Evolutionary conservation across 2,888 invertebrate genomes (phyloP).

Genomic region (Oscheius sp.): DNA sequence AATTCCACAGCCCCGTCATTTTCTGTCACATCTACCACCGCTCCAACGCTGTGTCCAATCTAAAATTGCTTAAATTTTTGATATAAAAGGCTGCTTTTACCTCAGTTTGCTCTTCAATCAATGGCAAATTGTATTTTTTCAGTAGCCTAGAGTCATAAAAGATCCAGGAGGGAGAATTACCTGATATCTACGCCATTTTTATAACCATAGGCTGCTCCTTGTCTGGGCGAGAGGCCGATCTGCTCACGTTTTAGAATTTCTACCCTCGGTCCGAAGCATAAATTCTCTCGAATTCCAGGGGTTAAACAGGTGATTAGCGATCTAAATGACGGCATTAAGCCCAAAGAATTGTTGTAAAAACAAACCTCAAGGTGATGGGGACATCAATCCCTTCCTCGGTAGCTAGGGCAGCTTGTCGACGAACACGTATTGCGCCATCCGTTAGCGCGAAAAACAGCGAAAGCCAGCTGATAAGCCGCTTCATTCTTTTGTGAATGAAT

Average conservation of each 20-base stretch:
- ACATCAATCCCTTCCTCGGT: conserved; percentile 53
- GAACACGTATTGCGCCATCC: conserved; percentile 19
- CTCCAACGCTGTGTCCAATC: conserved; percentile 38
- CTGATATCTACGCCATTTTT: conserved; percentile 55
- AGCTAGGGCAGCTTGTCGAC: conserved; percentile 42
- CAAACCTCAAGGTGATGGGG: conserved; percentile 49
- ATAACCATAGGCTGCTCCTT: conserved; percentile 56
- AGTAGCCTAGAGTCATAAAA: conserved; percentile 33
- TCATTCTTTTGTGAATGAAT: neutral
- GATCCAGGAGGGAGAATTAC: neutral
- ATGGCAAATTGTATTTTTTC: conserved; percentile 43
- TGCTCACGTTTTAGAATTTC: conserved; percentile 48
- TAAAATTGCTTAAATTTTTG: neutral
- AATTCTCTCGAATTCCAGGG: conserved; percentile 52
- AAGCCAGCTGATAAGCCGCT: conserved; percentile 22
- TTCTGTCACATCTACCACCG: conserved; percentile 40
- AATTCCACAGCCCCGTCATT: conserved; percentile 53
- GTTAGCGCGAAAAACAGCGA: neutral
- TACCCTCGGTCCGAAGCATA: conserved; percentile 54
- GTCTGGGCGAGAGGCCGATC: conserved; percentile 46
- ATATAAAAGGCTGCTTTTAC: conserved; percentile 16
- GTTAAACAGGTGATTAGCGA: conserved; percentile 54
- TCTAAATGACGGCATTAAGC: conserved; percentile 30
- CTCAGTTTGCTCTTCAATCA: conserved; percentile 55
- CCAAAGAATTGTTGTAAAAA: neutral